A percentile compares a stretch with the other conserved stretches of the same genome.
Evolutionary conservation across 53 echinoderm and acorn worm species (phyloP).

Genomic region (Apostichopus leukothele): DNA sequence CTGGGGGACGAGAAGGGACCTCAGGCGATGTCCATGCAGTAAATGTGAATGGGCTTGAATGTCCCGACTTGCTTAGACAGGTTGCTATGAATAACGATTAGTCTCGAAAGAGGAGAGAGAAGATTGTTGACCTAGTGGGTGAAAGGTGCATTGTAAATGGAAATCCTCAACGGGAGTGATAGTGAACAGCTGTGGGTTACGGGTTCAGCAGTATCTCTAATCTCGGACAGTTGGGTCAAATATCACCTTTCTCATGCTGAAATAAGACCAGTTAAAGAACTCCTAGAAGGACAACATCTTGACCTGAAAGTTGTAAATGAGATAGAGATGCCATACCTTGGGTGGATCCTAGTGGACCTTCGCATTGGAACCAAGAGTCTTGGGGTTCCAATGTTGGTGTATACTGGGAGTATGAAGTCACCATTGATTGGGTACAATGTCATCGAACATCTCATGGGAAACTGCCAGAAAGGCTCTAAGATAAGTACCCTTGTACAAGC

Average conservation of each 20-base stretch:
- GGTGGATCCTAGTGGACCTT: neutral
- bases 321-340: constrained; percentile 5
- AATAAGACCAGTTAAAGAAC: constrained; percentile 44
- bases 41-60: neutral
- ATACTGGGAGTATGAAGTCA: neutral
- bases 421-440: constrained; percentile 46
- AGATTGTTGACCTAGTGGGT: constrained; percentile 22
- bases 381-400: constrained; percentile 24
- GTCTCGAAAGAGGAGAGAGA: neutral
- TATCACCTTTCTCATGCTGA: constrained; percentile 26
- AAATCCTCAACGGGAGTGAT: neutral
- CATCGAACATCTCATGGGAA: constrained; percentile 2
- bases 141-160: constrained; percentile 31
- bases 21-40: neutral
- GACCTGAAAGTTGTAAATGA: neutral
- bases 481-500: neutral
- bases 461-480: neutral
- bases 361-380: neutral
- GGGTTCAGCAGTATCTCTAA: too few relatives aligned
- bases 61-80: neutral
- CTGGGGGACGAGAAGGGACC: constrained; percentile 46
- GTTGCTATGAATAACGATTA: too few relatives aligned
- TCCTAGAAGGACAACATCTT: constrained; percentile 32
- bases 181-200: constrained; percentile 60
- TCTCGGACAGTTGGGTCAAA: constrained; percentile 51